Conservation (phyloP, 2,113 vertebrate species). For the Thermophis baileyi region DNA sequence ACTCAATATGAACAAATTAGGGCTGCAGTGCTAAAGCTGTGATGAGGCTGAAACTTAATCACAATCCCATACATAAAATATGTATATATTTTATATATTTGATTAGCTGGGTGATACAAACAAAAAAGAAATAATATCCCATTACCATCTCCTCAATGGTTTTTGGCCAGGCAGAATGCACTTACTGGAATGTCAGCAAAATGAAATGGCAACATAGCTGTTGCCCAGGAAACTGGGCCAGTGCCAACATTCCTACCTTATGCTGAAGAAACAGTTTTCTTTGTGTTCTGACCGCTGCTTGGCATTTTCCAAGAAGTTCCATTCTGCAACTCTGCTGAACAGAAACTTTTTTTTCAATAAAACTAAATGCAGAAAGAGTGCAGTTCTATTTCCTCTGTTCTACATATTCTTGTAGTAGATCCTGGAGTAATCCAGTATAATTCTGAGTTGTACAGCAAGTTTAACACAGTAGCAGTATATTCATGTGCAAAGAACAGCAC, state of each 20-base stretch:
- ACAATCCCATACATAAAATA: conserved; percentile 31
- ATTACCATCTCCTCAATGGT: conserved; percentile 38
- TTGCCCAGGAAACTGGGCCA: conserved; percentile 60
- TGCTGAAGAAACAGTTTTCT: conserved; percentile 68
- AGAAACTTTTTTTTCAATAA: conserved; percentile 74
- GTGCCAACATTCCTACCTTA: conserved; percentile 68
- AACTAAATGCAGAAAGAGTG: not conserved
- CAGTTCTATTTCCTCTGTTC: conserved; percentile 9
- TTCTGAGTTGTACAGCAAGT: accelerated
- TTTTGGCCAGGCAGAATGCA: conserved; percentile 63
- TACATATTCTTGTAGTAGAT: not conserved
- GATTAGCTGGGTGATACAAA: conserved; percentile 50
- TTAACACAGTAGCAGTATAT: not conserved
- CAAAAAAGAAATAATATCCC: conserved; percentile 37
- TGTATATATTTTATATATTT: conserved; percentile 12
- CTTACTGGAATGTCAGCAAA: conserved; percentile 59
- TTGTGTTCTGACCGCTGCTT: conserved; percentile 71
- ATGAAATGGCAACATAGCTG: conserved; percentile 31
- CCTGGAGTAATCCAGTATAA: not conserved
- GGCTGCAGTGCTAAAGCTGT: conserved; percentile 24
- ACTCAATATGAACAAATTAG: conserved; percentile 20
- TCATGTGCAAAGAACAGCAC: accelerated
- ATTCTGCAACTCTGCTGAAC: conserved; percentile 73
- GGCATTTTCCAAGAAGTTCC: conserved; percentile 71
- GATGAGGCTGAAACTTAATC: conserved; percentile 45